Conservation (phyloP, 2,113 vertebrate species). For the Callospermophilus lateralis region DNA sequence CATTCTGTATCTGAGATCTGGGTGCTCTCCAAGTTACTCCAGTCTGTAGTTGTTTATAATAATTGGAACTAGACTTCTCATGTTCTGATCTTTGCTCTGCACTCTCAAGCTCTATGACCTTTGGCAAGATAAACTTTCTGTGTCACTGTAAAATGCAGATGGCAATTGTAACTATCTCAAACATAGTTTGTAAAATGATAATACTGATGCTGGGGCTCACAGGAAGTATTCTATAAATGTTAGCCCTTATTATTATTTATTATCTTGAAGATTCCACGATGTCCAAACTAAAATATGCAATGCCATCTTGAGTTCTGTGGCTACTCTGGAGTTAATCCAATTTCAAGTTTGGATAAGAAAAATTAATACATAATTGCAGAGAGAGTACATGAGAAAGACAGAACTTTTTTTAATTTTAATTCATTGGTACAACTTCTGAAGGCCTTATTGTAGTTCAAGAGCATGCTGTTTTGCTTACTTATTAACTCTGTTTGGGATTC, state of each 20-base stretch:
- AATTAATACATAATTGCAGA: neutral
- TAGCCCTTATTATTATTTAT: constrained; percentile 17
- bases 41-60: neutral
- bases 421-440: neutral
- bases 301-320: neutral
- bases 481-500: neutral
- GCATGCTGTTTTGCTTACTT: neutral
- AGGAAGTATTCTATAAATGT: neutral
- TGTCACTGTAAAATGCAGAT: neutral
- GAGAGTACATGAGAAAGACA: neutral
- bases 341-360: neutral
- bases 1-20: neutral
- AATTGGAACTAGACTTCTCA: neutral
- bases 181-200: constrained; percentile 11
- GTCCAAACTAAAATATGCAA: neutral
- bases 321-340: neutral
- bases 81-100: neutral
- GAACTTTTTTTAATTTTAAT: neutral
- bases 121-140: neutral
- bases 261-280: neutral
- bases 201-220: neutral
- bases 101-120: neutral
- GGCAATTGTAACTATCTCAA: neutral
- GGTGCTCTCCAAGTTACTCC: neutral
- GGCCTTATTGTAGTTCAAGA: neutral